Percentiles rank a stretch among this genome's conserved stretches.
phyloP scores from a whole-genome alignment of 2,113 vertebrate genomes.

The Bothrops jararaca region DNA sequence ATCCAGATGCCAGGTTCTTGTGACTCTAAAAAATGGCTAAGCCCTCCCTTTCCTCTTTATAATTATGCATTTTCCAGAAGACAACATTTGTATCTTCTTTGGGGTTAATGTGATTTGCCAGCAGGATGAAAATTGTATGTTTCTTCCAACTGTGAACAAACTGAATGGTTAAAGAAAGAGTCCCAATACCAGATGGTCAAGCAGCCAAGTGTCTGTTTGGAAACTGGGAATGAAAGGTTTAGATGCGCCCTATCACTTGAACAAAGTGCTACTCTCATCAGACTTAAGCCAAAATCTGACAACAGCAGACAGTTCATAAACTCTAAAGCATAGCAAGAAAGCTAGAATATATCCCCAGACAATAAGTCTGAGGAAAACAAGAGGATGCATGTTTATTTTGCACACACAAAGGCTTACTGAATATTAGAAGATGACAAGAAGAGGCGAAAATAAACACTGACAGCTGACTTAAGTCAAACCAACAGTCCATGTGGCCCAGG shows the following conservation, averaged over 20 bases:
- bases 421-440: not conserved
- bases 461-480: not conserved
- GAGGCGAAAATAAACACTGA: not conserved
- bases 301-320: constrained; percentile 19
- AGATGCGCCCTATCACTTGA: rapidly evolving
- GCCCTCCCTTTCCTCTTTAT: not conserved
- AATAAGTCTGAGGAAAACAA: rapidly evolving
- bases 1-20: not conserved
- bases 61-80: not conserved
- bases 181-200: not conserved
- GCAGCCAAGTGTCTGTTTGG: rapidly evolving
- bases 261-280: rapidly evolving
- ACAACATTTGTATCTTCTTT: not conserved
- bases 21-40: rapidly evolving
- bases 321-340: not conserved
- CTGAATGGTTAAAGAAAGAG: rapidly evolving
- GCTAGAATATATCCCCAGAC: not conserved
- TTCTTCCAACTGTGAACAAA: rapidly evolving
- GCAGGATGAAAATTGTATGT: rapidly evolving
- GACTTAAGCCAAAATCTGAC: not conserved
- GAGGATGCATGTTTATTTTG: not conserved
- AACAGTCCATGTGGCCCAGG: not conserved
- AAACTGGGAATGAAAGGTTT: not conserved
- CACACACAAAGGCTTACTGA: not conserved
- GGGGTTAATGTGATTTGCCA: not conserved